Conservation (phyloP, 2,113 vertebrate species). For the Nicator chloris region DNA sequence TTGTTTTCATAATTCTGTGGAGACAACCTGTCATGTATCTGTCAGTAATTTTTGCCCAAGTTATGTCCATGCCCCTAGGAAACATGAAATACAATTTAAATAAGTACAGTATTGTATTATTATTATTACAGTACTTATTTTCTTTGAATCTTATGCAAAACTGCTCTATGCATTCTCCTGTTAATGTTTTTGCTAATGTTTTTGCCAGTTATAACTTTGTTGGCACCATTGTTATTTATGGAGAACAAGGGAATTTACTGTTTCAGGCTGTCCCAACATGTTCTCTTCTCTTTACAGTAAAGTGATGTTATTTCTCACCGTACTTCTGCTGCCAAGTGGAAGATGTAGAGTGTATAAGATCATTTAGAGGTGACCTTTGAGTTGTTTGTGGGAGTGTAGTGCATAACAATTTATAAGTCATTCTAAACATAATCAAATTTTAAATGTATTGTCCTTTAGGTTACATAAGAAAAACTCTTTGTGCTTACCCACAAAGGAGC, state of each 20-base stretch:
- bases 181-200: background rate
- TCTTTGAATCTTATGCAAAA: background rate
- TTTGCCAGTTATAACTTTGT: background rate
- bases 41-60: background rate
- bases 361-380: background rate
- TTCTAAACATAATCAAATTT: background rate
- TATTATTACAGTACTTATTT: background rate
- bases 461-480: background rate
- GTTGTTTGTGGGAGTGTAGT: background rate
- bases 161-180: background rate
- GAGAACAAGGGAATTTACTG: background rate
- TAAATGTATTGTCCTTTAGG: background rate
- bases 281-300: background rate
- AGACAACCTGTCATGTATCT: background rate
- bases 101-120: background rate
- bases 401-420: background rate
- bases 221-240: background rate
- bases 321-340: background rate
- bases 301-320: background rate
- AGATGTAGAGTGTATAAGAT: background rate
- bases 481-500: background rate
- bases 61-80: background rate
- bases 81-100: background rate
- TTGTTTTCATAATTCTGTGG: background rate
- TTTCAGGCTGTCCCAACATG: background rate